phyloP scores from a whole-genome alignment of 2,113 vertebrate species.

The Eulemur rufifrons region DNA sequence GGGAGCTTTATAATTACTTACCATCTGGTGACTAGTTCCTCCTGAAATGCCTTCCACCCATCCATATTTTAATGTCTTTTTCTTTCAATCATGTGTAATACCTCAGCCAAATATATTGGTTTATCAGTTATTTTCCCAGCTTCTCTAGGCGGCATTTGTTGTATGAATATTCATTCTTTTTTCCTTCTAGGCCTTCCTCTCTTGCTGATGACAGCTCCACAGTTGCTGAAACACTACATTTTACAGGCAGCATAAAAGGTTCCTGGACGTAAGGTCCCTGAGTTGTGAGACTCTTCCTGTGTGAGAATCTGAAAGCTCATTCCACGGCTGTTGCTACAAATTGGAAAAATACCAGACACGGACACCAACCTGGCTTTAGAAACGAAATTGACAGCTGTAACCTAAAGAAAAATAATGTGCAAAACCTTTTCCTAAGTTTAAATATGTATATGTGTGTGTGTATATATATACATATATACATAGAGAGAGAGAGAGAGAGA shows the following conservation, averaged over 20 bases:
- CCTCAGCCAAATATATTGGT: slow-evolving; percentile 71
- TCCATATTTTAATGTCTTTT: slow-evolving; percentile 74
- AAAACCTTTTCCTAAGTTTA: slow-evolving; percentile 7
- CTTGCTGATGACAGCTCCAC: slow-evolving; percentile 43
- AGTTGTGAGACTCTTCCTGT: neutral
- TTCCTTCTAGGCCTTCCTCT: slow-evolving; percentile 58
- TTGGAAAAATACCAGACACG: neutral
- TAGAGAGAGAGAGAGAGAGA: too few species aligned
- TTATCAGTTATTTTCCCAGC: slow-evolving; percentile 77
- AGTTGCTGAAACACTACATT: neutral
- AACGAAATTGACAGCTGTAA: neutral
- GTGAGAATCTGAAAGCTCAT: neutral
- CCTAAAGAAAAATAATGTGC: neutral
- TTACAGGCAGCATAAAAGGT: neutral
- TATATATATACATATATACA: too few species aligned
- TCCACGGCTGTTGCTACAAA: neutral
- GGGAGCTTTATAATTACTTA: slow-evolving; percentile 64
- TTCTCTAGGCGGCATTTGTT: slow-evolving; percentile 71
- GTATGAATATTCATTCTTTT: slow-evolving; percentile 79
- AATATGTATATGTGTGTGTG: neutral
- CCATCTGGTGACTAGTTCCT: slow-evolving; percentile 49
- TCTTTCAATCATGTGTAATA: slow-evolving; percentile 75
- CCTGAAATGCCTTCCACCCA: slow-evolving; percentile 66
- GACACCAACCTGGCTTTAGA: slow-evolving; percentile 22
- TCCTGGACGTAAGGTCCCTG: neutral